Percentiles rank a stretch among this genome's conserved stretches.
phyloP scores from a whole-genome alignment of 2,888 invertebrate species.

The Lydus trimaculatus region DNA sequence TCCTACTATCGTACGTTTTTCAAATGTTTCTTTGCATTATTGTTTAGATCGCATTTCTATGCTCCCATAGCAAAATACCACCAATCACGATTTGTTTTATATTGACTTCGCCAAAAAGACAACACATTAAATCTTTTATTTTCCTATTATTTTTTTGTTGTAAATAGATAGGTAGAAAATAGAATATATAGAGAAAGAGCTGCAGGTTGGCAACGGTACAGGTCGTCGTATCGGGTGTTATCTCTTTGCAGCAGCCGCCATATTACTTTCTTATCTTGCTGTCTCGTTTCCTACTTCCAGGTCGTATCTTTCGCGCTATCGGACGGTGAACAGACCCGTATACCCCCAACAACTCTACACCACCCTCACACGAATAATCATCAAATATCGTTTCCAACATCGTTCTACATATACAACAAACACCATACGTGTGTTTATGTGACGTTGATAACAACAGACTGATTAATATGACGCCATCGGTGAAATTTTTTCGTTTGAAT shows the following conservation, averaged over 20 bases:
- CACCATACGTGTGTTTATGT: conserved; percentile 39
- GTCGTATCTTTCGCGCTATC: conserved; percentile 59
- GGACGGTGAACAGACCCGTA: conserved; percentile 54
- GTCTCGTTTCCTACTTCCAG: conserved; percentile 60
- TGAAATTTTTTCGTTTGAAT: conserved; percentile 15
- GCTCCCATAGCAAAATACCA: conserved; percentile 28
- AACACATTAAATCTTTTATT: conserved; percentile 6
- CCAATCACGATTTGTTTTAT: conserved; percentile 9
- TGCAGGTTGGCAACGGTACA: conserved; percentile 41
- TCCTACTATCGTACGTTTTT: conserved; percentile 35
- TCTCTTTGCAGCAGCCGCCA: conserved; percentile 58
- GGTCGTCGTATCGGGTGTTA: conserved; percentile 57
- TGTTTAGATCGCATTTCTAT: conserved; percentile 29
- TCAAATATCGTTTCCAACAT: conserved; percentile 36
- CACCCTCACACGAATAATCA: conserved; percentile 29
- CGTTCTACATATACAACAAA: conserved; percentile 34
- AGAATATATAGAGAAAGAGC: conserved; percentile 20
- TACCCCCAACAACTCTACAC: conserved; percentile 33
- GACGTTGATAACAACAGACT: conserved; percentile 29
- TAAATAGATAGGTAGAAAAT: conserved; percentile 16
- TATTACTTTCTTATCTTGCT: conserved; percentile 60
- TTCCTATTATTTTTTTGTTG: background rate
- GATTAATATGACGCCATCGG: conserved; percentile 32
- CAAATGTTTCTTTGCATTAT: conserved; percentile 21
- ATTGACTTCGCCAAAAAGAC: background rate